These are phyloP conservation scores for Drosophila tanythrix DNA, from an alignment of 2,888 invertebrate species.

Conservation along the genomic window DNA sequence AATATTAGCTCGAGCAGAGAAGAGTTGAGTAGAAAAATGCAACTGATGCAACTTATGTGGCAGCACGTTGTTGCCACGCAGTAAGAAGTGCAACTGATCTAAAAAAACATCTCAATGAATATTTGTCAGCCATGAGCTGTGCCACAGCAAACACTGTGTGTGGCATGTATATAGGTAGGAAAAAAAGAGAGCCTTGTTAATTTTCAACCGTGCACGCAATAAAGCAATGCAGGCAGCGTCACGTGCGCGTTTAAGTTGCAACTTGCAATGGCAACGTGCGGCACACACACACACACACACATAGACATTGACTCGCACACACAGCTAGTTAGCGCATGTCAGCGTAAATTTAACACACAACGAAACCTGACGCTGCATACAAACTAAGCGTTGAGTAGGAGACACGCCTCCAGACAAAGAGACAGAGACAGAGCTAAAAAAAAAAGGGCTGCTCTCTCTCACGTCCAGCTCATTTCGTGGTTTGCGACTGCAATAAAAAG, in stretches of 20 bases:
- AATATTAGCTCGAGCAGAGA: not conserved
- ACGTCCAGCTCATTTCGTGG: slow-evolving; percentile 52
- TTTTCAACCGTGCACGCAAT: slow-evolving; percentile 72
- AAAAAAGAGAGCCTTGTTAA: slow-evolving; percentile 61
- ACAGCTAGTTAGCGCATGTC: slow-evolving; percentile 76
- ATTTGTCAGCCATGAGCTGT: slow-evolving; percentile 32
- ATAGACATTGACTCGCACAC: slow-evolving; percentile 5
- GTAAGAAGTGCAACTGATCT: slow-evolving; percentile 3
- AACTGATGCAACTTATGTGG: not conserved
- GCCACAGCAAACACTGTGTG: slow-evolving; percentile 23
- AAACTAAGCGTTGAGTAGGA: slow-evolving; percentile 51
- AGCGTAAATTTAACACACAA: slow-evolving; percentile 79
- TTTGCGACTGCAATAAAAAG: slow-evolving; percentile 74
- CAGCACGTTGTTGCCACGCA: slow-evolving; percentile 1
- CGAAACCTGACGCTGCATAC: slow-evolving; percentile 78
- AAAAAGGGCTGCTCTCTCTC: slow-evolving; percentile 1
- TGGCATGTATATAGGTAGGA: slow-evolving; percentile 4
- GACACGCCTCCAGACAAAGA: slow-evolving; percentile 1
- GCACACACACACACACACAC: slow-evolving; percentile 27
- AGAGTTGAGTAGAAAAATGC: not conserved
- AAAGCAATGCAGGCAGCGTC: slow-evolving; percentile 71
- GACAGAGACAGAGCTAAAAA: not conserved
- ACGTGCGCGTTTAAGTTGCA: slow-evolving; percentile 77
- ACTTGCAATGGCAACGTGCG: slow-evolving; percentile 76
- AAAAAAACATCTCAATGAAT: slow-evolving; percentile 37